Conservation (phyloP, 1,140 invertebrate species). For the Drosophila miranda region DNA sequence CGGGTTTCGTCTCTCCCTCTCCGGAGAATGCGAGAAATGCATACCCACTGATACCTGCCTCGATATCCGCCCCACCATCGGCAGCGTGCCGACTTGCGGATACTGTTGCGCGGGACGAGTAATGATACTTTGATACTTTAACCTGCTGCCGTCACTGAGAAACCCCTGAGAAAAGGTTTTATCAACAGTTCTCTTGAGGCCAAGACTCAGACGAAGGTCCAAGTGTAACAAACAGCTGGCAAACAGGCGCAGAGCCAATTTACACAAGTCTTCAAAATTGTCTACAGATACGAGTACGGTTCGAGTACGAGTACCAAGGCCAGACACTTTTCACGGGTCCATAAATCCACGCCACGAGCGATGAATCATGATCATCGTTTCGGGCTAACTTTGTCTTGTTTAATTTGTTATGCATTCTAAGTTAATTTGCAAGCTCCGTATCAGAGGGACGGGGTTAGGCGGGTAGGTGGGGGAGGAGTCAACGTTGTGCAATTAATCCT, state of each 20-base stretch:
- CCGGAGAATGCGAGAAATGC: no score
- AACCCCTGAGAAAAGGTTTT: slow-evolving; percentile 20
- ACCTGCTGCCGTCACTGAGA: slow-evolving; percentile 5
- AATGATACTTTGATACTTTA: neutral
- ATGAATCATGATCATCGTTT: neutral
- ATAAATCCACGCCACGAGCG: slow-evolving; percentile 40
- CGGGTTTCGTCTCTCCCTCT: no score
- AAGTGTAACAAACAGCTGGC: slow-evolving; percentile 26
- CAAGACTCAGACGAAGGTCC: slow-evolving; percentile 25
- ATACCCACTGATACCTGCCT: no score
- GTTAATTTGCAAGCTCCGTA: slow-evolving; percentile 46
- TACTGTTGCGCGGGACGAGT: no score
- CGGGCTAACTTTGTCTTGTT: neutral
- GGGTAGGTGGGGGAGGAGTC: slow-evolving; percentile 30
- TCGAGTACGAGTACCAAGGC: slow-evolving; percentile 19
- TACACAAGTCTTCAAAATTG: slow-evolving; percentile 55
- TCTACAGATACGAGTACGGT: no score
- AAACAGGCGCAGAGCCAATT: slow-evolving; percentile 41
- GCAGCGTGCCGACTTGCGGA: no score
- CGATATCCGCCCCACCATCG: no score
- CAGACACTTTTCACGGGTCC: slow-evolving; percentile 13
- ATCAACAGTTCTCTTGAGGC: slow-evolving; percentile 18
- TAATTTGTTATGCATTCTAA: slow-evolving; percentile 27
- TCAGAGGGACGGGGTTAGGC: slow-evolving; percentile 9
- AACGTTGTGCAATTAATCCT: slow-evolving; percentile 48